Evolutionary conservation across 2,888 invertebrate genomes (phyloP), one percentile per base, ranked within the genome.

Genomic region (Aethes cnicana): DNA sequence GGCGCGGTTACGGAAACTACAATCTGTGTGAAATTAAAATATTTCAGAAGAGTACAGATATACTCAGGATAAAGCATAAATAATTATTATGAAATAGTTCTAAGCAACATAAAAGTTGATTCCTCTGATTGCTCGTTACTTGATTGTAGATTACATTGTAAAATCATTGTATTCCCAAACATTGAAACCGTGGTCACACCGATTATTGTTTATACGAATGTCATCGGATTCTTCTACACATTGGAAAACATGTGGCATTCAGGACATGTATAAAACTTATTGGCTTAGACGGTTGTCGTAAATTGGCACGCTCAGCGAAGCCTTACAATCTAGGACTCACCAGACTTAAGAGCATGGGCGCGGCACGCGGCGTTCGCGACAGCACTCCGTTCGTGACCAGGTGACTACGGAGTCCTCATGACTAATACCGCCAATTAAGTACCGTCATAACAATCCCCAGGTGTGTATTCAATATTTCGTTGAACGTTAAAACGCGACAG

Each of bases 261-360:
- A n/a, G 1, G 16, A 42, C 8, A 16, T 26, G 20, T 43, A 17
- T 37, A 17, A 28, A 21, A 39, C 20, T 28, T 47, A 47, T 17
- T n/a, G 30, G 39, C 44, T 33, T 48, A 41, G 17, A 11, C 33
- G 36, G 69, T 76, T 74, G 66, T 77, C 72, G 70, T 70, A 77
- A 80, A 81, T 80, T 77, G 79, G 79, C 81, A 81, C 79, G 78
- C 64, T 74, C 59, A 56, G 72, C 68, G 86, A 88, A 87, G 79
- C 85, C 88, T 86, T 88, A 89, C 69, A 81, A 82, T 70, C 74
- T 87, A 89, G 68, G 77, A 89, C 88, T 89, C 78, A 88, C 88
- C 88, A 81, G 80, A 77, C 79, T 78, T 77, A 77, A 74, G 82
- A 73, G 80, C 88, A 89, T 89, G 87, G 88, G 88, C 88, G 88